Conservation (phyloP, 2,888 invertebrate genomes). For the Pristionchus fissidentatus region DNA sequence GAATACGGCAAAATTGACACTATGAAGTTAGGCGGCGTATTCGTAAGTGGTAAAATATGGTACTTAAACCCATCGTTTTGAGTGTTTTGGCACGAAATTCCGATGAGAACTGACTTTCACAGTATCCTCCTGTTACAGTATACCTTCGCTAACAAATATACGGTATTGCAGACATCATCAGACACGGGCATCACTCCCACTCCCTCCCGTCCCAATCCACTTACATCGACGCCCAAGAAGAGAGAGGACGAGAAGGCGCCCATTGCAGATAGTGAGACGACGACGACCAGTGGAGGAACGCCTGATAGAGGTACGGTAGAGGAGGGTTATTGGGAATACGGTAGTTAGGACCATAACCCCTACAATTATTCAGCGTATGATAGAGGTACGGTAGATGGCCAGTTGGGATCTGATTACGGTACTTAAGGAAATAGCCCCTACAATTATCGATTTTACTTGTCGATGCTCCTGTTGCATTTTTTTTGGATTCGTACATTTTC, state of each 20-base stretch:
- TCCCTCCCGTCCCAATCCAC: slow-evolving; percentile 4
- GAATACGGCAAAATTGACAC: no score
- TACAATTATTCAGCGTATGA: no score
- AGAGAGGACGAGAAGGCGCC: slow-evolving; percentile 15
- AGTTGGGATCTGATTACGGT: no score
- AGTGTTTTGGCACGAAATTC: not conserved
- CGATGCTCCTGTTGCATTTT: no score
- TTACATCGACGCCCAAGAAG: slow-evolving; percentile 43
- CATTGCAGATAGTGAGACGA: slow-evolving; percentile 38
- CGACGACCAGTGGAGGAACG: slow-evolving; percentile 21
- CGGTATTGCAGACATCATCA: slow-evolving; percentile 26
- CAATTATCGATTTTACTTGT: no score
- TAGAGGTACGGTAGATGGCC: no score
- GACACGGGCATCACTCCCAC: slow-evolving; percentile 45
- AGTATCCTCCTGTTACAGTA: no score
- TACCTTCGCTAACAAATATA: not conserved
- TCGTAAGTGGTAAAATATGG: no score
- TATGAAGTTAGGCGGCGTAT: no score
- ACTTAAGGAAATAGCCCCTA: no score
- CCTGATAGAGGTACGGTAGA: slow-evolving; percentile 28
- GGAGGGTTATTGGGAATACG: not conserved
- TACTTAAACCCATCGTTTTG: no score
- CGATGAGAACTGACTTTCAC: not conserved
- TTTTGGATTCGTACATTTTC: not conserved
- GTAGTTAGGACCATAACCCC: no score